A percentile compares a stretch with the other conserved stretches of the same genome.
Evolutionary conservation across 2,113 vertebrate genomes (phyloP).

Genomic region (Phycodurus eques): DNA sequence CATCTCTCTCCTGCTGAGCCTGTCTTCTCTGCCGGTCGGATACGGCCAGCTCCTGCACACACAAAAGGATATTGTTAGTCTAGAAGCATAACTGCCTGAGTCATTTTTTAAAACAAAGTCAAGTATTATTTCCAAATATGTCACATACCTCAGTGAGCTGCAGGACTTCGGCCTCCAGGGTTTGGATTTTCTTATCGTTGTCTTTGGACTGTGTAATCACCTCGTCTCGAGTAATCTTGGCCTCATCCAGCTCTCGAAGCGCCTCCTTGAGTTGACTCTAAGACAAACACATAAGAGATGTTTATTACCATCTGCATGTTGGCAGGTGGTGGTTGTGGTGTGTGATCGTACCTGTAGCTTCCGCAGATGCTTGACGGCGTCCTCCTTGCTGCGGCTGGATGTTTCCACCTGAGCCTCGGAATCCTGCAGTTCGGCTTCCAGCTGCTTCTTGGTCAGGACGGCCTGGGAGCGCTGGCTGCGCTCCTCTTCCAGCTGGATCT

Average conservation of each 20-base stretch:
- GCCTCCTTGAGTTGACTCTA: conserved; percentile 87
- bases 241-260: conserved; percentile 83
- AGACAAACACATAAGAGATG: neutral
- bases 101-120: neutral
- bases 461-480: conserved; percentile 81
- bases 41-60: conserved; percentile 78
- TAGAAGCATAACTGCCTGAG: neutral
- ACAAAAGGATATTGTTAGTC: neutral
- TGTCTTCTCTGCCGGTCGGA: conserved; percentile 82
- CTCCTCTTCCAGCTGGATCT: conserved; percentile 84
- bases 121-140: neutral
- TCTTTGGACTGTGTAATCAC: conserved; percentile 78
- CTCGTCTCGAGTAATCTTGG: conserved; percentile 77
- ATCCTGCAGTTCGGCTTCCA: conserved; percentile 85
- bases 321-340: too few species aligned
- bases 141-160: conserved; percentile 80
- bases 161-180: conserved; percentile 82
- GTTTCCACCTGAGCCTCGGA: conserved; percentile 75
- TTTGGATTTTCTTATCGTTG: conserved; percentile 84
- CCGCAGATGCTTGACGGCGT: conserved; percentile 79
- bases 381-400: conserved; percentile 79
- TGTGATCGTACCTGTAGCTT: conserved; percentile 78
- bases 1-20: conserved; percentile 85
- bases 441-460: conserved; percentile 77
- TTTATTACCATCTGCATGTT: neutral